Evolutionary conservation across 2,113 vertebrate genomes (phyloP).

Genomic region (Pantherophis guttatus): DNA sequence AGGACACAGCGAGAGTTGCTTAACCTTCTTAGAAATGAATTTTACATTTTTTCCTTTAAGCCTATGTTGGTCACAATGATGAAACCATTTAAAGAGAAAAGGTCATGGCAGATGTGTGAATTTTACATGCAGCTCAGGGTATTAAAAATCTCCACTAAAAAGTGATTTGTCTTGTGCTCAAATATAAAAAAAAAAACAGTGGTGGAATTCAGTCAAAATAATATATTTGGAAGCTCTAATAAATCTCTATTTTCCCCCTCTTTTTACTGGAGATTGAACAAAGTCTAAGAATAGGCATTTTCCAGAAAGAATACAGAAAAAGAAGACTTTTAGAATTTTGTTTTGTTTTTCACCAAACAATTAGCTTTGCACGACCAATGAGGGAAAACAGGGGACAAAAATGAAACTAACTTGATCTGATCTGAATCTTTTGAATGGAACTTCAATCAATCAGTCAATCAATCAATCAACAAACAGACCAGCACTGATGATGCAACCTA

Average conservation of each 20-base stretch:
- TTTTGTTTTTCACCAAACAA: background rate
- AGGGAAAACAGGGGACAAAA: background rate
- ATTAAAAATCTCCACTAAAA: slow-evolving; percentile 53
- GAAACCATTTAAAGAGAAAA: slow-evolving; percentile 69
- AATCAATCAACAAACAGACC: background rate
- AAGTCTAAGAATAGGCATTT: background rate
- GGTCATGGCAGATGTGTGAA: slow-evolving; percentile 58
- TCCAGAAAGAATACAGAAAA: background rate
- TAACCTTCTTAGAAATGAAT: slow-evolving; percentile 61
- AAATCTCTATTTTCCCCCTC: background rate
- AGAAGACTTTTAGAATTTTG: background rate
- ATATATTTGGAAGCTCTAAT: background rate
- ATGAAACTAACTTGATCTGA: background rate
- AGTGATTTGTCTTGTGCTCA: slow-evolving; percentile 35
- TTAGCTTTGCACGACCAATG: background rate
- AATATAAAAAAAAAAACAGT: background rate
- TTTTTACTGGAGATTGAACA: background rate
- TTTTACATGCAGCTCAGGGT: slow-evolving; percentile 47
- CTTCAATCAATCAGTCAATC: background rate
- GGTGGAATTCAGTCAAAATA: background rate
- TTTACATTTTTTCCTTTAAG: slow-evolving; percentile 58
- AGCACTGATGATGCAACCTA: background rate
- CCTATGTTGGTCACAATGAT: slow-evolving; percentile 56
- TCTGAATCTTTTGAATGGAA: background rate
- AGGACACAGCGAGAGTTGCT: slow-evolving; percentile 55